Base-by-base conservation (phyloP, 2,888 invertebrate genomes). In the Nysson spinosus region DNA sequence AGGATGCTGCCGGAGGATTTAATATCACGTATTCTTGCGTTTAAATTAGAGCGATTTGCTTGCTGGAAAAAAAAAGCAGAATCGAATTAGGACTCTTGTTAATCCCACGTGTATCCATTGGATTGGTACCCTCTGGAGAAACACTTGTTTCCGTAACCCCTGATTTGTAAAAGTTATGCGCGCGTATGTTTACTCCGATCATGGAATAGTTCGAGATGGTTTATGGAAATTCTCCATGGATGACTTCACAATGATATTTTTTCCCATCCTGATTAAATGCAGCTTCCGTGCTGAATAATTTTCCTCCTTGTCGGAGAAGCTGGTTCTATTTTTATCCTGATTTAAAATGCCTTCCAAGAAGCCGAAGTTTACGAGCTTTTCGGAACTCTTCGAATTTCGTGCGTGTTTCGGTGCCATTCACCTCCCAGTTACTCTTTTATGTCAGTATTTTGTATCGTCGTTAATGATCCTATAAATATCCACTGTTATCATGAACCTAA, bases 1-100 rank as follows among this genome's bases (percentile, higher is more conserved):
- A 22, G 58, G 42, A 20, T 26, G 28, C 55, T 56, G 51, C 40
- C 43, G 24, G 42, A 22, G 30, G 58, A 63, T 52, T 64, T 73
- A 55, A 73, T 69, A 73, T 64, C 72, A 69, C 69, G 60, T 72
- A 61, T 73, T 64, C 47, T 50, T 11, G 17, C 24, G 34, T 22
- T 49, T 39, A 73, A 73, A 72, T 72, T 73, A 51, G 64, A 72
- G 55, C 56, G 69, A 68, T 72, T 42, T 50, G 52, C 52, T 52
- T 51, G 50, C 30, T 34, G 34, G 30, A 35, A 24, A 65, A 39
- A 57, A 44, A 54, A 67, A n/a, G n/a, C n/a, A 43, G 55, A 55
- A 55, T 58, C 55, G 24, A 50, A 9, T 42, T 35, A 14, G 24
- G 37, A 43, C 47, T 60, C 58, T 69, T 56, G 58, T 63, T 71